These are phyloP conservation scores for Poecilia latipinna DNA, from an alignment of 2,113 vertebrate species.

Conservation along the genomic window DNA sequence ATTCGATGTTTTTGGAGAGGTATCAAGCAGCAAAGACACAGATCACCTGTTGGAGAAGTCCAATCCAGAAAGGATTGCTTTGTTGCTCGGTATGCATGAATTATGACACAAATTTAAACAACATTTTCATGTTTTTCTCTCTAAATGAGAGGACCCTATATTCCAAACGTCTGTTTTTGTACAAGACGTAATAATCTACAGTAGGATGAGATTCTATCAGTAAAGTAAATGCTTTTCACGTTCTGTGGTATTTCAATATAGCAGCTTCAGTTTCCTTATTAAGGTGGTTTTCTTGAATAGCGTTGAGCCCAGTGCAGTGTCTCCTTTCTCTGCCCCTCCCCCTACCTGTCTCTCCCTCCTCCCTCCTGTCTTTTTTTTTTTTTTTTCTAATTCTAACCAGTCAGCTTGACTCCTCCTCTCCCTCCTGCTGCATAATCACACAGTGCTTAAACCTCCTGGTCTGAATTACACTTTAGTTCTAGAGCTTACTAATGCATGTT, in stretches of 20 bases:
- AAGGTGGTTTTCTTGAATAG: background rate
- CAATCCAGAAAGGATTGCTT: background rate
- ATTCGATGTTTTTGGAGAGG: background rate
- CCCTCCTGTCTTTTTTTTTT: constrained; percentile 15
- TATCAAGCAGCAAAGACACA: background rate
- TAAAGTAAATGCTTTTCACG: background rate
- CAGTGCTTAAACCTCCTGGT: constrained; percentile 14
- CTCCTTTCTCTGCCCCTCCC: constrained; percentile 17
- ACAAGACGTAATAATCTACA: background rate
- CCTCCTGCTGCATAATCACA: constrained; percentile 28
- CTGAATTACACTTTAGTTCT: constrained; percentile 20
- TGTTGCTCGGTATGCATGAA: background rate
- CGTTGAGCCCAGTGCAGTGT: background rate
- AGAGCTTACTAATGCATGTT: background rate
- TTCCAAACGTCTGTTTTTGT: background rate
- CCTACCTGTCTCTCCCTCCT: constrained; percentile 21
- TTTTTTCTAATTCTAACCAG: constrained; percentile 35
- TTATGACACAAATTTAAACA: background rate
- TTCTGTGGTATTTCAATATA: background rate
- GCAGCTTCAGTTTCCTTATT: background rate
- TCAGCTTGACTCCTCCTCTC: constrained; percentile 47
- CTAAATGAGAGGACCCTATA: background rate
- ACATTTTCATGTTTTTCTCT: background rate
- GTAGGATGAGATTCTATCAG: background rate
- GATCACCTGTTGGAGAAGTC: background rate